Evolutionary conservation across 2,888 invertebrate genomes (phyloP).

Genomic region (Xestia c-nigrum): DNA sequence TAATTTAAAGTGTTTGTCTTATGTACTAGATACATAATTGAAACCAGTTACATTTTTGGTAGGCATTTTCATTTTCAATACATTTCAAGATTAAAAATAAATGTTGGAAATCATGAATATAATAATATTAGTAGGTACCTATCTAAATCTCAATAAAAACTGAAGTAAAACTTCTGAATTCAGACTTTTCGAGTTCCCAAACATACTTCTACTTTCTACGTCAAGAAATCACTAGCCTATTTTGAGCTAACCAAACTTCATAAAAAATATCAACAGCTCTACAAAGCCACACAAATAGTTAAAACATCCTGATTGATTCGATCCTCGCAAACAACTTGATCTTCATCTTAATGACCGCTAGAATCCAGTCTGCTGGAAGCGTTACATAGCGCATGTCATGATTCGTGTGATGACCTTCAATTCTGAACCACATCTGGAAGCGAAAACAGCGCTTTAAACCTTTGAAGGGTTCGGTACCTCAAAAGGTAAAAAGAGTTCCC

Average conservation of each 20-base stretch:
- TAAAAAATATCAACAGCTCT: neutral
- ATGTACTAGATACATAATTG: no score
- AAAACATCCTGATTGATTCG: slow-evolving; percentile 64
- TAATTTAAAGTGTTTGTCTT: no score
- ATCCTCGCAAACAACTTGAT: slow-evolving; percentile 76
- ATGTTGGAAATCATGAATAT: no score
- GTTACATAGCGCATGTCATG: slow-evolving; percentile 79
- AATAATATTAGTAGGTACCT: neutral
- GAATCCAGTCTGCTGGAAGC: slow-evolving; percentile 78
- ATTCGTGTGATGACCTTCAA: slow-evolving; percentile 80
- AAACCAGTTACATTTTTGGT: neutral
- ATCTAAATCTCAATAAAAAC: neutral
- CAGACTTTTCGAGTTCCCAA: neutral
- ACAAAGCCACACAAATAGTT: neutral
- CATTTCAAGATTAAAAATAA: neutral
- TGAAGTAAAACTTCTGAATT: neutral
- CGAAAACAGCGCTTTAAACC: slow-evolving; percentile 10
- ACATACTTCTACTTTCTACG: neutral
- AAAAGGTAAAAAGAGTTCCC: no score
- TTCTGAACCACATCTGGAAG: slow-evolving; percentile 80
- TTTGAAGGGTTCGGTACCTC: no score
- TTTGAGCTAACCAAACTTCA: neutral
- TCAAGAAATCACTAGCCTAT: neutral
- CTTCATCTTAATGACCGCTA: slow-evolving; percentile 81
- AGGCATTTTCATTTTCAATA: neutral